phyloP scores from a whole-genome alignment of 2,797 vertebrate genomes.

The Danio jaintianensis region DNA sequence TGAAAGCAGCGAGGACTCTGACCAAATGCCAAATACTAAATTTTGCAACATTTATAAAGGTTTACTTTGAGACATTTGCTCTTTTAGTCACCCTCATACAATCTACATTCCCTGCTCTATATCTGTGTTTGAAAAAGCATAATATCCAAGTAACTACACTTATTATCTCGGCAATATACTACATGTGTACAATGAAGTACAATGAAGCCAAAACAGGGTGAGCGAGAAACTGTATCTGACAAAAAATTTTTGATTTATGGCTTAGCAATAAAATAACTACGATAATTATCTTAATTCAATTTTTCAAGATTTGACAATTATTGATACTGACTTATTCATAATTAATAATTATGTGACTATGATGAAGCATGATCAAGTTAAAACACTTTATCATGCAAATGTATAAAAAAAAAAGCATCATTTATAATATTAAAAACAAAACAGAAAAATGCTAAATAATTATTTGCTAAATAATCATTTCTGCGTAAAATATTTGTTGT shows the following conservation, averaged over 20 bases:
- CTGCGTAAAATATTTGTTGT: not conserved
- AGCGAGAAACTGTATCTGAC: not conserved
- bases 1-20: slow-evolving; percentile 40
- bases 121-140: not conserved
- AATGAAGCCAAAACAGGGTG: not conserved
- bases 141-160: not conserved
- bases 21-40: slow-evolving; percentile 43
- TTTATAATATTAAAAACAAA: not conserved
- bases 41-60: slow-evolving; percentile 23
- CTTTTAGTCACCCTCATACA: not conserved
- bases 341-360: not conserved
- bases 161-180: not conserved
- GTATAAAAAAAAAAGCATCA: not conserved
- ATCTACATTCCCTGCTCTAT: not conserved
- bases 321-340: no score
- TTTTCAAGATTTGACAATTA: no score
- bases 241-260: no score
- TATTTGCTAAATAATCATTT: not conserved
- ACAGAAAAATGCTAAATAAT: no score
- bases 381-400: not conserved
- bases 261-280: no score
- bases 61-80: not conserved
- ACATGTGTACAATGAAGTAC: no score
- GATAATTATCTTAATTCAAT: no score
- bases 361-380: not conserved